phyloP scores from a whole-genome alignment of 2,888 invertebrate genomes.

The Orgyia antiqua region DNA sequence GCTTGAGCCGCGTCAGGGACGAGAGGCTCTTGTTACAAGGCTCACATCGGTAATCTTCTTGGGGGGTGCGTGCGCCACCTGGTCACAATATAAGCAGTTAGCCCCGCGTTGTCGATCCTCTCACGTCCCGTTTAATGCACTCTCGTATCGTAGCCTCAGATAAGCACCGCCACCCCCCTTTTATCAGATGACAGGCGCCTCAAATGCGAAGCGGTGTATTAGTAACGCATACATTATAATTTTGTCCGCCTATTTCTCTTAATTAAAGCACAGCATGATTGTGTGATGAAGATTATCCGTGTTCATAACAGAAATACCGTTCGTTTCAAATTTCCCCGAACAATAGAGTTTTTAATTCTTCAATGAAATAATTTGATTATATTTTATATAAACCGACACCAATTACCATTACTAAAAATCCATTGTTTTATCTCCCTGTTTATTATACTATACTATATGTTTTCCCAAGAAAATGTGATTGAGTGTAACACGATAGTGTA shows the following conservation, averaged over 20 bases:
- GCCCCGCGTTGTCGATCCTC: conserved; percentile 59
- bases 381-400: conserved; percentile 63
- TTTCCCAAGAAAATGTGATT: conserved; percentile 69
- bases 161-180: conserved; percentile 77
- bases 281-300: conserved; percentile 38
- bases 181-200: conserved; percentile 58
- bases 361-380: conserved; percentile 60
- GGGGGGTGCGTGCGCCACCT: conserved; percentile 86
- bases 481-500: conserved; percentile 65
- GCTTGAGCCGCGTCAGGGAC: conserved; percentile 91
- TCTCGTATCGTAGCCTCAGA: conserved; percentile 73
- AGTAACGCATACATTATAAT: conserved; percentile 47
- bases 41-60: conserved; percentile 93
- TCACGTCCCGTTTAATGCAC: conserved; percentile 72
- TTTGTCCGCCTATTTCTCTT: conserved; percentile 46
- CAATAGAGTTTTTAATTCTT: conserved; percentile 62
- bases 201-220: conserved; percentile 65
- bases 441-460: conserved; percentile 44
- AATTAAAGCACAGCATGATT: conserved; percentile 55
- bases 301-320: conserved; percentile 45
- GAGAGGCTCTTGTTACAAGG: conserved; percentile 94
- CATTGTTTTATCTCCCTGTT: conserved; percentile 68
- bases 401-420: conserved; percentile 62
- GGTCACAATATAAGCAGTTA: conserved; percentile 79
- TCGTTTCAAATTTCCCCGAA: conserved; percentile 55